A percentile compares a stretch with the other conserved stretches of the same genome.
phyloP scores from a whole-genome alignment of 2,888 invertebrate species.

The Stictocephala bisonia region DNA sequence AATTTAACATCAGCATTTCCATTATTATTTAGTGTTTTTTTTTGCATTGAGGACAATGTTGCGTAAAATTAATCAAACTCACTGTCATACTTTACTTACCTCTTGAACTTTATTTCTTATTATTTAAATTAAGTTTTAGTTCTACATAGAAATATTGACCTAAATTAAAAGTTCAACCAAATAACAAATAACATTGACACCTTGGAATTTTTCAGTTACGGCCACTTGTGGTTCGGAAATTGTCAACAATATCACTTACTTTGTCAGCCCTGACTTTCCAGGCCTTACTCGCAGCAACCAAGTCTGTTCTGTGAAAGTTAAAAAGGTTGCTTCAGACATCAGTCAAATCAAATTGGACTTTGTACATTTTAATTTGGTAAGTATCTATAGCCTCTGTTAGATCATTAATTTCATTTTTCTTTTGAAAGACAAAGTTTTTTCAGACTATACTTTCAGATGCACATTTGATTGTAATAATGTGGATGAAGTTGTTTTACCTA shows the following conservation, averaged over 20 bases:
- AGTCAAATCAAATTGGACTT: slow-evolving; percentile 88
- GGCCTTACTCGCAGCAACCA: slow-evolving; percentile 76
- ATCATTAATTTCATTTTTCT: too few relatives aligned
- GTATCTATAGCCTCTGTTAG: too few relatives aligned
- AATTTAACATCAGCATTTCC: too few relatives aligned
- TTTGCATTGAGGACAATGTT: not conserved
- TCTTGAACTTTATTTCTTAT: not conserved
- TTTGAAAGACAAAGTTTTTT: too few relatives aligned
- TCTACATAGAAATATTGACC: too few relatives aligned
- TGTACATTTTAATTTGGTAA: slow-evolving; percentile 83
- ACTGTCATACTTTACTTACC: not conserved
- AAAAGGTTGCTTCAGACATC: slow-evolving; percentile 81
- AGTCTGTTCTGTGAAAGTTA: slow-evolving; percentile 78
- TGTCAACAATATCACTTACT: slow-evolving; percentile 83
- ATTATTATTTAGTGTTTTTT: not conserved
- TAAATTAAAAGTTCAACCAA: not conserved
- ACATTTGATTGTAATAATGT: too few relatives aligned
- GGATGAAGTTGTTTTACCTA: too few relatives aligned
- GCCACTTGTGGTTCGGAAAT: slow-evolving; percentile 75
- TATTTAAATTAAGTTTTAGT: not conserved
- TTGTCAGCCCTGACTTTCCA: slow-evolving; percentile 85
- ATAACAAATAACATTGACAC: too few relatives aligned
- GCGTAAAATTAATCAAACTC: not conserved
- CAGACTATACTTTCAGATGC: too few relatives aligned
- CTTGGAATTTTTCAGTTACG: slow-evolving; percentile 54